Percentiles rank a stretch among this genome's conserved stretches.
Evolutionary conservation across 2,888 invertebrate species (phyloP).

Genomic region (Penaeus monodon): DNA sequence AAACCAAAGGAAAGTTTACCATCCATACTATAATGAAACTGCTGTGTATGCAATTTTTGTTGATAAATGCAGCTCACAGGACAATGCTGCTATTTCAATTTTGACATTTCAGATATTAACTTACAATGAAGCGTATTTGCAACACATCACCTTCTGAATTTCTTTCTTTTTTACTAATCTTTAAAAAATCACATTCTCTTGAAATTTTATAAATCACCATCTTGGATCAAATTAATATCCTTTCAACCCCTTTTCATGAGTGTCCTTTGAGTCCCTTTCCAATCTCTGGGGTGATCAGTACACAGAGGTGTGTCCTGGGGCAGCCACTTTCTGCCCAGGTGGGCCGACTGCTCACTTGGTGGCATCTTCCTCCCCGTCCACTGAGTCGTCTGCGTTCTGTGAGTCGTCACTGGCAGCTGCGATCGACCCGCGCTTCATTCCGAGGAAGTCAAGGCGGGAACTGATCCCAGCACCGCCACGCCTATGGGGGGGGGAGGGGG

Average conservation of each 20-base stretch:
- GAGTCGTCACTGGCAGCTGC: constrained; percentile 63
- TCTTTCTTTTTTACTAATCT: too few species aligned
- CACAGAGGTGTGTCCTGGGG: constrained; percentile 12
- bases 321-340: background rate
- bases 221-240: too few species aligned
- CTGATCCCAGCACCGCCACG: constrained; percentile 58
- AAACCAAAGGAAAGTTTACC: background rate
- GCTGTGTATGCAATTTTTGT: too few species aligned
- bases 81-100: too few species aligned
- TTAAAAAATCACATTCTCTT: too few species aligned
- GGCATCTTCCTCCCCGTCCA: constrained; percentile 64
- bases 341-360: constrained; percentile 47
- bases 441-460: constrained; percentile 62
- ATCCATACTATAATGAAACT: too few species aligned
- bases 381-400: constrained; percentile 64
- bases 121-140: too few species aligned
- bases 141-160: too few species aligned
- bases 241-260: too few species aligned
- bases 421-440: constrained; percentile 61
- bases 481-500: constrained; percentile 19
- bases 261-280: too few species aligned
- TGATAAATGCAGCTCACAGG: constrained; percentile 6
- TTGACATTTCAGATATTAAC: too few species aligned
- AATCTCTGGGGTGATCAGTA: background rate
- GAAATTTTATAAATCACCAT: too few species aligned